Conservation (phyloP, 1,140 invertebrate genomes). For the Ips typographus region DNA sequence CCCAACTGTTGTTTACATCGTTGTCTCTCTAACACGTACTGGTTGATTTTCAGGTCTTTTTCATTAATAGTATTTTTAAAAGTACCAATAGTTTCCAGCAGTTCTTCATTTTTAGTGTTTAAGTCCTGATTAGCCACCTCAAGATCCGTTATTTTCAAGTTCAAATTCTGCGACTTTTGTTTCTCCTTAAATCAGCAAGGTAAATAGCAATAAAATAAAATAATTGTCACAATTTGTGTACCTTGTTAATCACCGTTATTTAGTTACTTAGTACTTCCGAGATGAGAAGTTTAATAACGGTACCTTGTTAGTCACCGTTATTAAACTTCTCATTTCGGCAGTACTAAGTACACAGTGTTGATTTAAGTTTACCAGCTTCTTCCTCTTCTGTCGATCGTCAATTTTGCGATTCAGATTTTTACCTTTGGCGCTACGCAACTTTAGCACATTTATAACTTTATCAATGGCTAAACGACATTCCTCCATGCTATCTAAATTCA, state of each 20-base stretch:
- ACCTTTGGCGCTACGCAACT: slow-evolving; percentile 24
- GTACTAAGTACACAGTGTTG: slow-evolving; percentile 42
- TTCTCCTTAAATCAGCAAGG: slow-evolving; percentile 50
- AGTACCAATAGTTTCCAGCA: slow-evolving; percentile 47
- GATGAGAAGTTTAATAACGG: too few species aligned
- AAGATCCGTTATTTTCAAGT: slow-evolving; percentile 58
- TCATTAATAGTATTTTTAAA: slow-evolving; percentile 58
- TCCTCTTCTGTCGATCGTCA: slow-evolving; percentile 39
- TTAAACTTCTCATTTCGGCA: slow-evolving; percentile 43
- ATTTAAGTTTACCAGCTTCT: slow-evolving; percentile 42
- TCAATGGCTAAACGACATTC: slow-evolving; percentile 35
- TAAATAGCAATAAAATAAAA: background rate
- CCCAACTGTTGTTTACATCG: slow-evolving; percentile 69
- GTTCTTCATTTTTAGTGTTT: slow-evolving; percentile 52
- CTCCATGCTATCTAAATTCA: slow-evolving; percentile 37
- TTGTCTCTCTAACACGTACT: slow-evolving; percentile 73
- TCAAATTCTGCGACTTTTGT: slow-evolving; percentile 62
- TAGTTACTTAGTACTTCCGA: too few species aligned
- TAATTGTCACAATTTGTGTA: too few species aligned
- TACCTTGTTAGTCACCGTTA: slow-evolving; percentile 42
- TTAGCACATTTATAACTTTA: slow-evolving; percentile 37
- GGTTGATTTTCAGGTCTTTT: slow-evolving; percentile 68
- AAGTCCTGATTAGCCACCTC: slow-evolving; percentile 59
- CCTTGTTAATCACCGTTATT: slow-evolving; percentile 20
- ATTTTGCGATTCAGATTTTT: slow-evolving; percentile 37